Percentiles rank a stretch among this genome's conserved stretches.
These are phyloP conservation scores for Hormiphora californensis DNA, from an alignment of 37 sponge, comb jelly and placozoan species.

Conservation along the genomic window DNA sequence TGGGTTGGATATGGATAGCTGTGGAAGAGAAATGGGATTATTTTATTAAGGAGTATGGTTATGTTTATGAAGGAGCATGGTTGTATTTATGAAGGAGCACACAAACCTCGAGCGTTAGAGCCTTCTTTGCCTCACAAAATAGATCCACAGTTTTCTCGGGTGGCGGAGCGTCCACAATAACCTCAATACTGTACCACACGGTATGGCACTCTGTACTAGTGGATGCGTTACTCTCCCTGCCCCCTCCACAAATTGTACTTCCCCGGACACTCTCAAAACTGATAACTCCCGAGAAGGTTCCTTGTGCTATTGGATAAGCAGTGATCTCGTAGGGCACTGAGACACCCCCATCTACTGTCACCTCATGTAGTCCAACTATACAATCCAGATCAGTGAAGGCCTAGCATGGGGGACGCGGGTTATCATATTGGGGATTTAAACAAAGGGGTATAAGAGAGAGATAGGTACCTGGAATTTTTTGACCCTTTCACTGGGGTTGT, in stretches of 20 bases:
- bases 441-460: too few species aligned
- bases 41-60: background rate
- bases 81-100: background rate
- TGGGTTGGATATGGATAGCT: slow-evolving; percentile 52
- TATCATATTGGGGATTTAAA: too few species aligned
- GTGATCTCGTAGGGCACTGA: slow-evolving; percentile 53
- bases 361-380: slow-evolving; percentile 52
- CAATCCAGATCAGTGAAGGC: slow-evolving; percentile 44
- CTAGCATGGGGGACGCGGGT: background rate
- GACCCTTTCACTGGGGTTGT: slow-evolving; percentile 62
- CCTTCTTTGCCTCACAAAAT: slow-evolving; percentile 51
- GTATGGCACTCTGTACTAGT: slow-evolving; percentile 19
- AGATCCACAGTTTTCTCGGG: slow-evolving; percentile 54
- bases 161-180: slow-evolving; percentile 44
- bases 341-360: slow-evolving; percentile 23
- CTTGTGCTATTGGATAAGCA: slow-evolving; percentile 25
- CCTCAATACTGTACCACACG: slow-evolving; percentile 55
- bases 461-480: slow-evolving; percentile 51
- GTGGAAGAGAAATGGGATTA: background rate
- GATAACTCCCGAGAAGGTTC: slow-evolving; percentile 9
- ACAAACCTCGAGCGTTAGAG: slow-evolving; percentile 44
- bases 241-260: background rate
- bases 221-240: slow-evolving; percentile 8
- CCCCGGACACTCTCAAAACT: slow-evolving; percentile 21
- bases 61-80: background rate